A percentile compares a stretch with the other conserved stretches of the same genome.
These are phyloP conservation scores for Calameuta filiformis DNA, from an alignment of 2,888 invertebrate genomes.

Conservation along the genomic window DNA sequence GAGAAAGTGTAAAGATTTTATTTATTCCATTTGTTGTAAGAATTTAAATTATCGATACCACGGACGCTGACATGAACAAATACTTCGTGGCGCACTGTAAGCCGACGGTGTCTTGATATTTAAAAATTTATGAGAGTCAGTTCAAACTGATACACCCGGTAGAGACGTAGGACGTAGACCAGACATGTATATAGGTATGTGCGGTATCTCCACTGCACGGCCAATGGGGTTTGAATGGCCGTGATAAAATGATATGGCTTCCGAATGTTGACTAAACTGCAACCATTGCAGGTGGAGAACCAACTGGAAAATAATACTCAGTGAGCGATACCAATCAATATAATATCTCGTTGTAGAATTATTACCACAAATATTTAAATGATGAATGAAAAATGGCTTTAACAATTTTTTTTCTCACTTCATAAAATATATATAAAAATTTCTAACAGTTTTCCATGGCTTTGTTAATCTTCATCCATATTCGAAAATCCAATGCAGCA, in stretches of 20 bases:
- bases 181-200: constrained; percentile 56
- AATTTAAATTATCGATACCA: neutral
- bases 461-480: too few species aligned
- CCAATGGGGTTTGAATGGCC: constrained; percentile 66
- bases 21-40: neutral
- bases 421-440: neutral
- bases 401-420: neutral
- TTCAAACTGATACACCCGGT: constrained; percentile 42
- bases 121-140: neutral
- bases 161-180: constrained; percentile 47
- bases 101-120: neutral
- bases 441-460: neutral
- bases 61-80: neutral
- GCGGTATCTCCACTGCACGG: constrained; percentile 65
- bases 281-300: constrained; percentile 64
- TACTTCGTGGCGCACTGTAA: neutral
- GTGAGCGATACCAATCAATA: constrained; percentile 40
- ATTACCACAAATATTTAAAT: neutral
- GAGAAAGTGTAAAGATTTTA: neutral
- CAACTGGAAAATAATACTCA: constrained; percentile 64
- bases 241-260: constrained; percentile 66
- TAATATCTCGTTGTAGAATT: constrained; percentile 18
- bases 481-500: too few species aligned
- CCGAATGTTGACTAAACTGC: constrained; percentile 66
- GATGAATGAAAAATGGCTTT: neutral